Evolutionary conservation across 2,888 invertebrate genomes (phyloP).

Genomic region (Emesis furor): DNA sequence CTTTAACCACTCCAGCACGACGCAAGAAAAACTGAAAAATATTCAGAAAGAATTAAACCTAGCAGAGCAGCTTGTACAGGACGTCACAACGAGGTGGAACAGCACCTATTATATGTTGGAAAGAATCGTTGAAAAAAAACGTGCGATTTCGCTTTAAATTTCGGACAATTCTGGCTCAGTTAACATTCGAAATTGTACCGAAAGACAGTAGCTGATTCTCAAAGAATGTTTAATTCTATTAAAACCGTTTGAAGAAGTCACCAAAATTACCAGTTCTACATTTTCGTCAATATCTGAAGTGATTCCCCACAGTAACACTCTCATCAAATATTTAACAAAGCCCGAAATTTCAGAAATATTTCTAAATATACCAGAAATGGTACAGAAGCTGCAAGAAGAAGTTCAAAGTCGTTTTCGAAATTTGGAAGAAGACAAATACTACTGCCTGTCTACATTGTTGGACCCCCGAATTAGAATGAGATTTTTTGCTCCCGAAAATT

Average conservation of each 20-base stretch:
- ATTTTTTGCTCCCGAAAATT: slow-evolving; percentile 18
- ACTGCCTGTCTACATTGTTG: slow-evolving; percentile 29
- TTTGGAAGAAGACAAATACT: slow-evolving; percentile 23
- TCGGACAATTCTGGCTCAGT: no score
- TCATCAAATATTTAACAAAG: not conserved
- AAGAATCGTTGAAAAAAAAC: no score
- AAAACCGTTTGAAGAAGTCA: slow-evolving; percentile 33
- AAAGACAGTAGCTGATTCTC: slow-evolving; percentile 24
- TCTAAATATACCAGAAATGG: slow-evolving; percentile 1
- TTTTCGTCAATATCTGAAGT: slow-evolving; percentile 11
- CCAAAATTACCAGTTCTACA: slow-evolving; percentile 35
- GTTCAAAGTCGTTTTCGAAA: not conserved
- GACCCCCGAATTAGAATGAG: slow-evolving; percentile 26
- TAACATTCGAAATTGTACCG: not conserved
- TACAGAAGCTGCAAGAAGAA: not conserved
- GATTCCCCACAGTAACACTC: no score
- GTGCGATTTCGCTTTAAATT: not conserved
- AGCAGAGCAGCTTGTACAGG: no score
- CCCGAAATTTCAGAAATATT: not conserved
- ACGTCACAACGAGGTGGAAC: not conserved
- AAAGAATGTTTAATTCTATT: slow-evolving; percentile 26
- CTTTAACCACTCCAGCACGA: no score
- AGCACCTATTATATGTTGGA: no score
- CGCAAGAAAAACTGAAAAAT: not conserved
- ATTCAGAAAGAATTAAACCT: no score